Evolutionary conservation across 1,140 invertebrate genomes (phyloP).

Genomic region (Papilio dardanus): DNA sequence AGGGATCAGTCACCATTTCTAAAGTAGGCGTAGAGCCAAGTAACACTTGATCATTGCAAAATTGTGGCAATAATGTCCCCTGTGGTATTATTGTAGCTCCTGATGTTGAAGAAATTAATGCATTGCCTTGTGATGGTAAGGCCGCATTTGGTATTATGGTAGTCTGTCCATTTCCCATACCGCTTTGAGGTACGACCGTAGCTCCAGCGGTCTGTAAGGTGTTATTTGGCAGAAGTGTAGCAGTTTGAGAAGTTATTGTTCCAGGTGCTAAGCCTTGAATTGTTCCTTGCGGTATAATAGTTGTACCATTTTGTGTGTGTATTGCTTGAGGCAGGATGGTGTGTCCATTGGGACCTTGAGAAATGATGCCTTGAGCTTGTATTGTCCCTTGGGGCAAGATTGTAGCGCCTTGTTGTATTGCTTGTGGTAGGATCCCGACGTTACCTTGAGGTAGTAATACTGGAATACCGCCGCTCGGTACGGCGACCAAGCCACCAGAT

Average conservation of each 20-base stretch:
- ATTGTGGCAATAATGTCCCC: slow-evolving; percentile 86
- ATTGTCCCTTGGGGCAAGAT: slow-evolving; percentile 77
- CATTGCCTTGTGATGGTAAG: slow-evolving; percentile 76
- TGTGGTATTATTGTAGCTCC: slow-evolving; percentile 82
- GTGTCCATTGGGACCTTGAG: slow-evolving; percentile 79
- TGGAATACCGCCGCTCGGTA: slow-evolving; percentile 85
- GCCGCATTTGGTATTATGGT: slow-evolving; percentile 78
- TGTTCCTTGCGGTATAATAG: slow-evolving; percentile 78
- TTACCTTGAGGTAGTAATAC: slow-evolving; percentile 82
- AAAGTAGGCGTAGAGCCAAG: slow-evolving; percentile 86
- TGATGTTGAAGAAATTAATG: slow-evolving; percentile 72
- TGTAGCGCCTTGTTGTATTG: slow-evolving; percentile 76
- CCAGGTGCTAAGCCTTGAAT: slow-evolving; percentile 75
- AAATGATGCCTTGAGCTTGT: slow-evolving; percentile 82
- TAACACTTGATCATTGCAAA: slow-evolving; percentile 85
- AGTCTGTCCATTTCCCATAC: slow-evolving; percentile 76
- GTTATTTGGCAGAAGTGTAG: slow-evolving; percentile 73
- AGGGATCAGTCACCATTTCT: slow-evolving; percentile 87
- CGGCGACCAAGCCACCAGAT: slow-evolving; percentile 83
- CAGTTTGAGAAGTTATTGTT: slow-evolving; percentile 75
- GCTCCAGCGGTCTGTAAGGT: slow-evolving; percentile 73
- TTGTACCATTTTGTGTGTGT: slow-evolving; percentile 79
- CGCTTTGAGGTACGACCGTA: slow-evolving; percentile 77
- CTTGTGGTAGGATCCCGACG: slow-evolving; percentile 79
- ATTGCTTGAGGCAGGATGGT: slow-evolving; percentile 80